These are phyloP conservation scores for Andinoacara biseriatus DNA, from an alignment of 2,113 vertebrate species.

Conservation along the genomic window DNA sequence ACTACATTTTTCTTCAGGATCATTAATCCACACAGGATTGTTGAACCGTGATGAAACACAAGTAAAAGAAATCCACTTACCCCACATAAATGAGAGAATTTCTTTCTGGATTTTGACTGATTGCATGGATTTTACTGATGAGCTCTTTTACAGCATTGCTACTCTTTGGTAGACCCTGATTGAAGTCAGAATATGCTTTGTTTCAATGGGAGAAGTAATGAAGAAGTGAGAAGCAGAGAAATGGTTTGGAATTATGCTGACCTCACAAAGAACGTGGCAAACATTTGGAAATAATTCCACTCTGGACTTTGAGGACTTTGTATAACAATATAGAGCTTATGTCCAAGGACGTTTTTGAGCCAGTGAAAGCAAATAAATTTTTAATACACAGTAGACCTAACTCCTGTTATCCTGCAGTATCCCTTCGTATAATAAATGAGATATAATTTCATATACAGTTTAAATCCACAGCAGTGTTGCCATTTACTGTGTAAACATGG, in stretches of 20 bases:
- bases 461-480: slow-evolving; percentile 21
- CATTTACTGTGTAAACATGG: slow-evolving; percentile 43
- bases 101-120: slow-evolving; percentile 24
- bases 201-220: not conserved
- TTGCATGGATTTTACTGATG: slow-evolving; percentile 11
- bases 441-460: slow-evolving; percentile 14
- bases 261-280: slow-evolving; percentile 52
- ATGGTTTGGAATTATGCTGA: slow-evolving; percentile 51
- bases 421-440: slow-evolving; percentile 23
- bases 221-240: slow-evolving; percentile 31
- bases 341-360: slow-evolving; percentile 24
- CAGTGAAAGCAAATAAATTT: slow-evolving; percentile 47
- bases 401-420: slow-evolving; percentile 9
- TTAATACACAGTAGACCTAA: not conserved
- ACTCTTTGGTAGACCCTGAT: slow-evolving; percentile 18
- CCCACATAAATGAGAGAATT: slow-evolving; percentile 5
- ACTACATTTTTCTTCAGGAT: not conserved
- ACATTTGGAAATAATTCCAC: slow-evolving; percentile 59
- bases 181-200: slow-evolving; percentile 18
- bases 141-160: slow-evolving; percentile 31
- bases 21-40: slow-evolving; percentile 19
- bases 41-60: slow-evolving; percentile 23
- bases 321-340: slow-evolving; percentile 36
- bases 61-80: not conserved
- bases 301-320: slow-evolving; percentile 27